Conservation (phyloP, 1,140 invertebrate species). For the Drosophila pachea region DNA sequence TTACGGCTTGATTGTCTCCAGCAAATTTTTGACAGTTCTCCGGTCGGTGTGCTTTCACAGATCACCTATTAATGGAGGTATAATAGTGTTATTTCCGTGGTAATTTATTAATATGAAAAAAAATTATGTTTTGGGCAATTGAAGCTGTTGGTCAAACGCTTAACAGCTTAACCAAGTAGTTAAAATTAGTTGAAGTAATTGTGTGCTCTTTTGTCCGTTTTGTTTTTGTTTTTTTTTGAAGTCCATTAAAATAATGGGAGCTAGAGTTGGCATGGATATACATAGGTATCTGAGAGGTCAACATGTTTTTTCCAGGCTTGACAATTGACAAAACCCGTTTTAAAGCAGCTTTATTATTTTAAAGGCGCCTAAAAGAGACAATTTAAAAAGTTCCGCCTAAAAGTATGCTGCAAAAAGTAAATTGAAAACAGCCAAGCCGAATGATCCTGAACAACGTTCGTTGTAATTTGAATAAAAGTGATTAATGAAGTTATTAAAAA, state of each 20-base stretch:
- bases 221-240: neutral
- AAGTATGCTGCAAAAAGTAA: conserved; percentile 16
- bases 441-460: no score
- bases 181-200: conserved; percentile 12
- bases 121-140: conserved; percentile 34
- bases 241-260: conserved; percentile 23
- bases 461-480: neutral
- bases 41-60: conserved; percentile 38
- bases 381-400: conserved; percentile 1
- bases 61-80: conserved; percentile 29
- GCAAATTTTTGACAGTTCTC: conserved; percentile 57
- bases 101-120: conserved; percentile 62
- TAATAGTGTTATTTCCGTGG: conserved; percentile 48
- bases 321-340: neutral
- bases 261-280: neutral
- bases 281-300: conserved; percentile 6
- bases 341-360: neutral
- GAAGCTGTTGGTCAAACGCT: neutral
- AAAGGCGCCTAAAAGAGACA: conserved; percentile 19
- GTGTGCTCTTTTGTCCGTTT: neutral
- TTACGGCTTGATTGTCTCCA: conserved; percentile 34
- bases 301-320: neutral
- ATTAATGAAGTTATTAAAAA: neutral
- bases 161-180: conserved; percentile 17
- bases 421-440: neutral